Evolutionary conservation across 2,113 vertebrate species (phyloP).

Genomic region (Cololabis saira): DNA sequence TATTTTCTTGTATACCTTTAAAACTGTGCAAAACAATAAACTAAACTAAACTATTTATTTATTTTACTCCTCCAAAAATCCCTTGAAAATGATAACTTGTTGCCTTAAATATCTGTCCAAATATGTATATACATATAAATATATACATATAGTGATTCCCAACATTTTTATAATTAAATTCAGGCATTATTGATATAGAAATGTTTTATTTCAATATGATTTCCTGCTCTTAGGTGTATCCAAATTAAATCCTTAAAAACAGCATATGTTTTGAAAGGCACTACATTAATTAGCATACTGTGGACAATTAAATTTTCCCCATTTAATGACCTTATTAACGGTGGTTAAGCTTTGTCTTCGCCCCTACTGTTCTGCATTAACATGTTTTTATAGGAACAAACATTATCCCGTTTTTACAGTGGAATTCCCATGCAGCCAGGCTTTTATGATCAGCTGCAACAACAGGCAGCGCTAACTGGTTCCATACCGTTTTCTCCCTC

Average conservation of each 20-base stretch:
- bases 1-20: too few relatives aligned
- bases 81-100: too few relatives aligned
- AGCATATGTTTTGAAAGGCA: slow-evolving; percentile 15
- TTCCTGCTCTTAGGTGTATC: not conserved
- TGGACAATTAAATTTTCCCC: slow-evolving; percentile 27
- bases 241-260: not conserved
- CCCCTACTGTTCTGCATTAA: slow-evolving; percentile 65
- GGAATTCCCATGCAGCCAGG: slow-evolving; percentile 68
- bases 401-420: slow-evolving; percentile 65
- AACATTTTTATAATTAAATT: not conserved
- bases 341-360: slow-evolving; percentile 30
- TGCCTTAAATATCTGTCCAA: too few relatives aligned
- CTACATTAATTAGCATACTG: slow-evolving; percentile 34
- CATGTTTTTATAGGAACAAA: slow-evolving; percentile 68
- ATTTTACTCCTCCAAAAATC: too few relatives aligned
- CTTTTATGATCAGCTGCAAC: slow-evolving; percentile 80
- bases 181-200: not conserved
- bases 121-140: too few relatives aligned
- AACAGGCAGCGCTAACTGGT: slow-evolving; percentile 75
- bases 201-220: not conserved
- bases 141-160: too few relatives aligned
- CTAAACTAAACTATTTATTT: too few relatives aligned
- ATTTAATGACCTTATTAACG: slow-evolving; percentile 43
- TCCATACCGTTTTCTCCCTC: slow-evolving; percentile 73
- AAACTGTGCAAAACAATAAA: too few relatives aligned